Base-by-base conservation (phyloP, 2,888 invertebrate genomes). In the Cyclophora punctaria region DNA sequence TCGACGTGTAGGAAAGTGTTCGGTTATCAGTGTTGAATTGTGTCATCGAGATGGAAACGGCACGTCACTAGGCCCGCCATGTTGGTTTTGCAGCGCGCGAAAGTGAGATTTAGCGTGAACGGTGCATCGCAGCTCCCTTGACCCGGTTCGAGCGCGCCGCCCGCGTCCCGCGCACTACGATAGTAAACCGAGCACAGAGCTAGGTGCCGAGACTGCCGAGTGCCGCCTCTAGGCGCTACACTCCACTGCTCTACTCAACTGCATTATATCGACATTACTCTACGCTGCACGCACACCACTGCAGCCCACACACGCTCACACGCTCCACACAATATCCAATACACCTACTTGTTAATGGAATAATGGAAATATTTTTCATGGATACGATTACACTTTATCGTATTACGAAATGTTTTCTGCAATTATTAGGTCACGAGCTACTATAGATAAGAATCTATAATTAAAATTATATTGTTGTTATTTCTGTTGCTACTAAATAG, bases 101-200 rank as follows among this genome's bases (percentile, higher is more conserved):
- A 88, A 88, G 88, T 88, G 87, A 88, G 87, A 85, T 88, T 87
- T 85, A 83, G 78, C 83, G 82, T 76, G 82, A 83, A 78, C 84
- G 84, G 81, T 87, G 88, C 87, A 87, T 84, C 87, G 84, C 76
- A 75, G 69, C 75, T 86, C 87, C 87, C 87, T 87, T 88, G 88
- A 88, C 88, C 87, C 75, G 80, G 74, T 83, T 88, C 61, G 55
- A 55, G 48, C 56, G 52, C 52, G 58, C 57, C 58, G 55, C 55
- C 59, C 63, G 64, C 61, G 64, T 64, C 57, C 61, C 7, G 20
- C 74, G 73, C 78, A 75, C 80, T 77, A 73, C 76, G 75, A 77
- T 78, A 80, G 77, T 80, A 80, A 80, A 67, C 69, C 55, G 51
- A 67, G 75, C 77, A 79, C 74, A 78, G 71, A 74, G 73, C 71